Conservation (phyloP, 2,113 vertebrate species). For the Crotalus helleri region DNA sequence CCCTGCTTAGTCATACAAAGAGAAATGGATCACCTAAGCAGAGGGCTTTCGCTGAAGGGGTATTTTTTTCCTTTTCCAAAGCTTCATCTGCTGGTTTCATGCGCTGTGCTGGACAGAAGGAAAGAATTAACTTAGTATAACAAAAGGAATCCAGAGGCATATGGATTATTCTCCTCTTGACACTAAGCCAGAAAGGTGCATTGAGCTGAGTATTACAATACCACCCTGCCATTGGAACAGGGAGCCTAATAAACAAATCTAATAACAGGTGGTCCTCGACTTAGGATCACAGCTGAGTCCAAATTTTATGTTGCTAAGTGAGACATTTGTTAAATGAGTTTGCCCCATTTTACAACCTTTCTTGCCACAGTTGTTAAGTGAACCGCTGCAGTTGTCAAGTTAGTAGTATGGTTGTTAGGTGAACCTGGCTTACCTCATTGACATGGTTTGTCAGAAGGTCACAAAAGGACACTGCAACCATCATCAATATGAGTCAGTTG, state of each 20-base stretch:
- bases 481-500: not conserved
- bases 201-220: not conserved
- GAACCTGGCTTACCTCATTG: not conserved
- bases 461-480: too few relatives aligned
- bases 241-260: not conserved
- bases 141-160: not conserved
- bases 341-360: not conserved
- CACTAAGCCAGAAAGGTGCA: not conserved
- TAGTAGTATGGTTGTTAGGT: not conserved
- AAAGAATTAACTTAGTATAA: not conserved
- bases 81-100: not conserved
- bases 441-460: too few relatives aligned
- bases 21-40: not conserved
- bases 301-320: not conserved
- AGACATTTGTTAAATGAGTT: not conserved
- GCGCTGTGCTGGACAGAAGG: too few relatives aligned
- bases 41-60: not conserved
- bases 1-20: not conserved
- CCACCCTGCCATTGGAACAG: not conserved
- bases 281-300: not conserved
- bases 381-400: not conserved
- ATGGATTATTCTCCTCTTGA: not conserved
- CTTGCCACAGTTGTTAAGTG: not conserved
- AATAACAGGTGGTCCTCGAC: not conserved
- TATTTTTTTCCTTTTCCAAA: not conserved